These are phyloP conservation scores for Polyploca ridens DNA, from an alignment of 2,888 invertebrate species.

Conservation along the genomic window DNA sequence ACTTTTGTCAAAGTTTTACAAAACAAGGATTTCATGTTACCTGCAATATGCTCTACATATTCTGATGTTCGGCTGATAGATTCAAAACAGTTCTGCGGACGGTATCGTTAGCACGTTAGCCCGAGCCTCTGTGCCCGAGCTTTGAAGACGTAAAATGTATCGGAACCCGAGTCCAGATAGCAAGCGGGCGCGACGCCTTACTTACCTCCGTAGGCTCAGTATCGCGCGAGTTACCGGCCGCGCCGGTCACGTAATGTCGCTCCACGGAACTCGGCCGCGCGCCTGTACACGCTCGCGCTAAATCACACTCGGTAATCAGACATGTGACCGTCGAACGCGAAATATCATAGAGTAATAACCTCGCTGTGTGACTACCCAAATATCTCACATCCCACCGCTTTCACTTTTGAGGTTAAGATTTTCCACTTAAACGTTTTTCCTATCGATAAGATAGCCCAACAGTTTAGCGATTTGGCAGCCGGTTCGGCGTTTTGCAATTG, in stretches of 20 bases:
- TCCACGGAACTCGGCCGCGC: conserved; percentile 49
- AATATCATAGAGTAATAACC: conserved; percentile 63
- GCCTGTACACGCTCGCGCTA: conserved; percentile 66
- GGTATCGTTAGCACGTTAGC: conserved; percentile 44
- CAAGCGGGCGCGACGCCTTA: conserved; percentile 26
- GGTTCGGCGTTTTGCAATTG: conserved; percentile 65
- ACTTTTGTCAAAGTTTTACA: background rate
- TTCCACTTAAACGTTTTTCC: conserved; percentile 63
- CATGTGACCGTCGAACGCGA: conserved; percentile 60
- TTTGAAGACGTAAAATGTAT: conserved; percentile 62
- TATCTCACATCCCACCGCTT: conserved; percentile 42
- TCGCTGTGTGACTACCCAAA: conserved; percentile 29
- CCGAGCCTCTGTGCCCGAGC: too few relatives aligned
- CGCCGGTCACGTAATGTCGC: conserved; percentile 64
- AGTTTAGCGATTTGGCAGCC: conserved; percentile 64
- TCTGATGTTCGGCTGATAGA: background rate
- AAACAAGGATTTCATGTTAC: background rate
- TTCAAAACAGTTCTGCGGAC: conserved; percentile 21
- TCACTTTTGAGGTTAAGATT: conserved; percentile 63
- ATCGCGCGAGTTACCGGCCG: conserved; percentile 68
- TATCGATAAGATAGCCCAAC: conserved; percentile 49
- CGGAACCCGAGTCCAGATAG: conserved; percentile 54
- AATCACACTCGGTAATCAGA: conserved; percentile 62
- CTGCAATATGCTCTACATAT: background rate
- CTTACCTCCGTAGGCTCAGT: conserved; percentile 53